Conservation (phyloP, 1,140 invertebrate species). For the Drosophila lini region DNA sequence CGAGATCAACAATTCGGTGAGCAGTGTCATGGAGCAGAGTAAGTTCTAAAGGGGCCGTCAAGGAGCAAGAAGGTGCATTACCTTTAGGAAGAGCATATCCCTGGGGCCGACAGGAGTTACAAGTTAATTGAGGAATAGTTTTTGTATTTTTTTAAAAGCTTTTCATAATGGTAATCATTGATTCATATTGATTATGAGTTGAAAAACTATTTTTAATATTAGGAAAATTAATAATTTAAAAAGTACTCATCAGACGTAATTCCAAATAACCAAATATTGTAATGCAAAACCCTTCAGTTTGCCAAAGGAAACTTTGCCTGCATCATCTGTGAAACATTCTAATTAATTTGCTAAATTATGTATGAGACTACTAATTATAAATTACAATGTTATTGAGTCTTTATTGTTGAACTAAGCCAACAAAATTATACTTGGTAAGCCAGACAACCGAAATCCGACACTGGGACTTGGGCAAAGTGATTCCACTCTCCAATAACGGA, state of each 20-base stretch:
- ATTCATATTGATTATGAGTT: not conserved
- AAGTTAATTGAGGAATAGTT: not conserved
- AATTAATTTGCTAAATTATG: constrained; percentile 1
- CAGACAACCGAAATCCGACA: constrained; percentile 13
- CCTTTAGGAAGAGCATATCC: not conserved
- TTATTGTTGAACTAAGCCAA: constrained; percentile 19
- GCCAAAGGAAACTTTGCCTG: not conserved
- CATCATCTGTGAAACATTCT: not conserved
- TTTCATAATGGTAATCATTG: not conserved
- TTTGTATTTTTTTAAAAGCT: not conserved
- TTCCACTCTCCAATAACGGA: not conserved
- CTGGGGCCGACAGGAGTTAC: not conserved
- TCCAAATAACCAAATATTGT: not conserved
- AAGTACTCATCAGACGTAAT: not conserved
- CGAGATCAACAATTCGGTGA: constrained; percentile 59
- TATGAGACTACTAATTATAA: not conserved
- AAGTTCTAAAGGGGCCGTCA: constrained; percentile 51
- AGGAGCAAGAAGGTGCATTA: not conserved
- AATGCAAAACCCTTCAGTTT: not conserved
- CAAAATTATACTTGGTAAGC: constrained; percentile 2
- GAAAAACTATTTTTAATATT: not conserved
- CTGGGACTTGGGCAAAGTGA: constrained; percentile 4
- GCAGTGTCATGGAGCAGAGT: constrained; percentile 64
- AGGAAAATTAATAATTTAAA: not conserved
- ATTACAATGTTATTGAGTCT: constrained; percentile 1